phyloP scores from a whole-genome alignment of 2,888 invertebrate genomes.

The Nipponacmea schrenckii region DNA sequence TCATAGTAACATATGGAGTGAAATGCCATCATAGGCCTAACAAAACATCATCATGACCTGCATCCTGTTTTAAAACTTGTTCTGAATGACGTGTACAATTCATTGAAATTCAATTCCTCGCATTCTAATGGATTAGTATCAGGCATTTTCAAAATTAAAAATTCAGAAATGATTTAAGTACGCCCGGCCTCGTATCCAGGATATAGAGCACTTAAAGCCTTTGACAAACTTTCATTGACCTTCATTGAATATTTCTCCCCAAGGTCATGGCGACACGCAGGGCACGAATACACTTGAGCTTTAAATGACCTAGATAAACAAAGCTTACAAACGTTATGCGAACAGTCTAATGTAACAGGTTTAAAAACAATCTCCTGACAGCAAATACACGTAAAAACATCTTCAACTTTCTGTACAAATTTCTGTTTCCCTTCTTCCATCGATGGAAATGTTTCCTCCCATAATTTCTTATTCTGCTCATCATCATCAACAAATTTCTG shows the following conservation, averaged over 20 bases:
- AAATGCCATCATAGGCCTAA: no score
- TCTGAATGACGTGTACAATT: no score
- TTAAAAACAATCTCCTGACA: slow-evolving; percentile 79
- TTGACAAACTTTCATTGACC: slow-evolving; percentile 73
- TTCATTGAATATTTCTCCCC: slow-evolving; percentile 71
- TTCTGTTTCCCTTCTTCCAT: slow-evolving; percentile 69
- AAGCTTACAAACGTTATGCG: slow-evolving; percentile 80
- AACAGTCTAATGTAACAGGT: slow-evolving; percentile 80
- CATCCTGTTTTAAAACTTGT: no score
- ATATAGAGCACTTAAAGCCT: slow-evolving; percentile 74
- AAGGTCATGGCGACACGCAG: slow-evolving; percentile 77
- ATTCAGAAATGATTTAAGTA: not conserved
- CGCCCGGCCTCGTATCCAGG: slow-evolving; percentile 73
- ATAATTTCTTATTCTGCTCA: slow-evolving; percentile 74
- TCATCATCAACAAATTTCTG: slow-evolving; percentile 73
- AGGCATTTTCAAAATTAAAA: no score
- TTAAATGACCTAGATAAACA: slow-evolving; percentile 78
- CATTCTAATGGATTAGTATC: no score
- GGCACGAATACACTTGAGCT: slow-evolving; percentile 76
- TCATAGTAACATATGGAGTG: no score
- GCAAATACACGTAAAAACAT: slow-evolving; percentile 81
- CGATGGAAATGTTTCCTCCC: slow-evolving; percentile 76
- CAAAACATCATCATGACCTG: no score
- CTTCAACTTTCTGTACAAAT: slow-evolving; percentile 75
- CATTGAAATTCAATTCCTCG: no score